A percentile compares a stretch with the other conserved stretches of the same genome.
phyloP scores from a whole-genome alignment of 2,888 invertebrate species.

The Drepanosiphum platanoidis region DNA sequence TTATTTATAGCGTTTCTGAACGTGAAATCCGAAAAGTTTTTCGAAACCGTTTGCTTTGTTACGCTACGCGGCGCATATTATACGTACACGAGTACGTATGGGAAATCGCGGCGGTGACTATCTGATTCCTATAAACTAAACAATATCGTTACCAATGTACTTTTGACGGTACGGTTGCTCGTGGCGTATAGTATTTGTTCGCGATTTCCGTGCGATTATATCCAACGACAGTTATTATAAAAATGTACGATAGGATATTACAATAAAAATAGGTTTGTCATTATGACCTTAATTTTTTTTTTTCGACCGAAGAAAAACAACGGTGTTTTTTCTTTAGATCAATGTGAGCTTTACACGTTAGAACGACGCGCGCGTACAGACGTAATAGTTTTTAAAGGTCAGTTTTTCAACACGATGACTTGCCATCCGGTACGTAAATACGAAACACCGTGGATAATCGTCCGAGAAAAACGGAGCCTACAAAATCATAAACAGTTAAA shows the following conservation, averaged over 20 bases:
- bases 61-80: not conserved
- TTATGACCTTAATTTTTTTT: not conserved
- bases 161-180: too few relatives aligned
- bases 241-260: not conserved
- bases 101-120: not conserved
- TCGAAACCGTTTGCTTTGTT: not conserved
- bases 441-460: not conserved
- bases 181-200: not conserved
- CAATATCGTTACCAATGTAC: too few relatives aligned
- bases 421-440: not conserved
- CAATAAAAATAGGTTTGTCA: conserved; percentile 17
- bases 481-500: not conserved
- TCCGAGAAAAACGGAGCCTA: not conserved
- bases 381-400: not conserved
- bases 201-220: not conserved
- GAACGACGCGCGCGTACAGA: not conserved
- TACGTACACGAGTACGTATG: not conserved
- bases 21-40: not conserved
- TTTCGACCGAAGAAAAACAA: not conserved
- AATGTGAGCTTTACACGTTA: not conserved
- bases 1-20: not conserved
- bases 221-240: not conserved
- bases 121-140: too few relatives aligned
- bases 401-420: not conserved
- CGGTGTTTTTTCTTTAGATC: not conserved